A percentile compares a stretch with the other conserved stretches of the same genome.
Conservation (phyloP, 1,140 invertebrate species). For the Drosophila trapezifrons region DNA sequence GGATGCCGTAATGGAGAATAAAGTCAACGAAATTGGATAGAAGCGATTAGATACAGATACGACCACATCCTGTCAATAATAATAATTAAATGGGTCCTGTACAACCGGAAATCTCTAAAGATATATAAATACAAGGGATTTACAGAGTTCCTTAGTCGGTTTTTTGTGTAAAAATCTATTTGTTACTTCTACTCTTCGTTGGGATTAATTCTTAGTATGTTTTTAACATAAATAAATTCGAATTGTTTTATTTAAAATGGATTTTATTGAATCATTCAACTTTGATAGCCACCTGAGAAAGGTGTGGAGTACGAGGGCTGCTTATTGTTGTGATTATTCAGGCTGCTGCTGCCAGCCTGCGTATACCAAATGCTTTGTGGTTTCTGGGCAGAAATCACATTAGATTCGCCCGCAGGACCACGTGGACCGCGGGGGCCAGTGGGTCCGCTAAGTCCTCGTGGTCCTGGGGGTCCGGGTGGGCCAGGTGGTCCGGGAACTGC, state of each 20-base stretch:
- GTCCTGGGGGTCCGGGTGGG: slow-evolving; percentile 63
- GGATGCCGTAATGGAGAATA: slow-evolving; percentile 21
- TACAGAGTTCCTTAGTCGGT: not conserved
- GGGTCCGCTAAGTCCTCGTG: slow-evolving; percentile 51
- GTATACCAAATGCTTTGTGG: slow-evolving; percentile 60
- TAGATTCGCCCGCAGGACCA: slow-evolving; percentile 35
- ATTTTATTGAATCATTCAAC: slow-evolving; percentile 29
- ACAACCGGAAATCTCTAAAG: not conserved
- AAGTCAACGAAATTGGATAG: slow-evolving; percentile 26
- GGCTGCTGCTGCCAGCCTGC: slow-evolving; percentile 46
- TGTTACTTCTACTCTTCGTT: not conserved
- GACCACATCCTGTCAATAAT: slow-evolving; percentile 6
- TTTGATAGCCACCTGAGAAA: slow-evolving; percentile 63
- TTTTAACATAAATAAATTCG: no score
- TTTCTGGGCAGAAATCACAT: slow-evolving; percentile 17
- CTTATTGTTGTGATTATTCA: no score
- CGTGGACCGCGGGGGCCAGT: slow-evolving; percentile 50
- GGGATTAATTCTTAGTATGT: no score
- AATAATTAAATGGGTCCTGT: not conserved
- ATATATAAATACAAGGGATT: not conserved
- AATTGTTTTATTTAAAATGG: not conserved
- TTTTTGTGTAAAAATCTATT: not conserved
- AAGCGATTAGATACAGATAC: slow-evolving; percentile 8
- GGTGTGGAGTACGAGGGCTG: slow-evolving; percentile 49
- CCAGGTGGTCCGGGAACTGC: slow-evolving; percentile 64